Evolutionary conservation across 1,140 invertebrate genomes (phyloP).

Genomic region (Telenomus remus): DNA sequence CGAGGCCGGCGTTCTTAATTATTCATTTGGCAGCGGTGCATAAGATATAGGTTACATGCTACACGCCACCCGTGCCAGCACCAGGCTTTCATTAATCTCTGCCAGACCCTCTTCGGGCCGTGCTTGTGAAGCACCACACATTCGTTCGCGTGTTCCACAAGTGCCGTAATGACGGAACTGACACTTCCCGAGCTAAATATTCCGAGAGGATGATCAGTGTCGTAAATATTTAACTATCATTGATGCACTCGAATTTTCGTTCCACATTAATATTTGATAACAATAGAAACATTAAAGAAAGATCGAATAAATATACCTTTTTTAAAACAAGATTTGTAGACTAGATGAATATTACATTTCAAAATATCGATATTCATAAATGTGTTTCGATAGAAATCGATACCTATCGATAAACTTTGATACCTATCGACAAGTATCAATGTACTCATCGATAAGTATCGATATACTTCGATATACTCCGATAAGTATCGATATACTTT

Average conservation of each 20-base stretch:
- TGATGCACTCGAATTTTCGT: slow-evolving; percentile 4
- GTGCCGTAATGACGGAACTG: slow-evolving; percentile 48
- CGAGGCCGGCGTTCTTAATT: slow-evolving; percentile 62
- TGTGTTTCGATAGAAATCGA: no score
- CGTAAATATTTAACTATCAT: slow-evolving; percentile 21
- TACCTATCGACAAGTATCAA: no score
- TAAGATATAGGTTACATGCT: slow-evolving; percentile 63
- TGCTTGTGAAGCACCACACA: slow-evolving; percentile 50
- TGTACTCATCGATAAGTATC: no score
- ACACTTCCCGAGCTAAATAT: slow-evolving; percentile 47
- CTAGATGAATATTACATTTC: no score
- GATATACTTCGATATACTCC: no score
- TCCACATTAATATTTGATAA: no score
- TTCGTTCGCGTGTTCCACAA: slow-evolving; percentile 50
- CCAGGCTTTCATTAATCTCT: slow-evolving; percentile 66
- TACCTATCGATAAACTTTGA: no score
- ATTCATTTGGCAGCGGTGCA: slow-evolving; percentile 62
- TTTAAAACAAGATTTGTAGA: no score
- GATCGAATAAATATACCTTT: no score
- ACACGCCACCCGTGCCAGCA: slow-evolving; percentile 60
- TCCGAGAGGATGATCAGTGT: slow-evolving; percentile 20
- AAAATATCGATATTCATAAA: no score
- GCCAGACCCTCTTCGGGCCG: slow-evolving; percentile 54
- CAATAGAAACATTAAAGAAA: no score
- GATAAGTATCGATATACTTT: no score